Percentiles rank a stretch among this genome's conserved stretches.
Evolutionary conservation across 2,888 invertebrate species (phyloP).

Genomic region (Hofmannophila pseudospretella): DNA sequence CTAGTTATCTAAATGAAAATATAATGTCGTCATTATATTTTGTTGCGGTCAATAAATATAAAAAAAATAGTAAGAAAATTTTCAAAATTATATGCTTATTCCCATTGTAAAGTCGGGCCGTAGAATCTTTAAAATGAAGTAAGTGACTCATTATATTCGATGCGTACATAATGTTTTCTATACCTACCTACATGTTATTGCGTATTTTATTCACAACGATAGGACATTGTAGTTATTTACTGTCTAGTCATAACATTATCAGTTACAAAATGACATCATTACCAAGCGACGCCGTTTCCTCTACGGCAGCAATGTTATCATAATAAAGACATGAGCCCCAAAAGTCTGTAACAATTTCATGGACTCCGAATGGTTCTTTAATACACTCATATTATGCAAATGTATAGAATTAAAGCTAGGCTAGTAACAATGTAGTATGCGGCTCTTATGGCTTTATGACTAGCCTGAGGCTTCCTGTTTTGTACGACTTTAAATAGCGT

Average conservation of each 20-base stretch:
- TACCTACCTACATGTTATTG: neutral
- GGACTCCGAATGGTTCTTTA: too few relatives aligned
- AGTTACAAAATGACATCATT: conserved; percentile 43
- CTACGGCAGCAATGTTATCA: conserved; percentile 29
- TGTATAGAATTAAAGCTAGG: conserved; percentile 12
- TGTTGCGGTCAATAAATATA: too few relatives aligned
- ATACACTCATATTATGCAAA: conserved; percentile 18
- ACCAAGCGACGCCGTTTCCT: conserved; percentile 34
- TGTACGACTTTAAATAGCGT: conserved; percentile 13
- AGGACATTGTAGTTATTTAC: conserved; percentile 30
- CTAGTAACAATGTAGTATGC: conserved; percentile 18
- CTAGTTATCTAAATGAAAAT: too few relatives aligned
- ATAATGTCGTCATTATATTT: too few relatives aligned
- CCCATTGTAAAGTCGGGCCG: too few relatives aligned
- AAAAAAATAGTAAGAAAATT: too few relatives aligned
- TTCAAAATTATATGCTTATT: too few relatives aligned
- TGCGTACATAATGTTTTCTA: neutral
- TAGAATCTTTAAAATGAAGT: too few relatives aligned
- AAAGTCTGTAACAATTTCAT: conserved; percentile 26
- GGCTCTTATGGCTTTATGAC: conserved; percentile 18
- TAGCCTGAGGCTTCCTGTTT: neutral
- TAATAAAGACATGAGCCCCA: conserved; percentile 31
- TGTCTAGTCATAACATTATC: conserved; percentile 38
- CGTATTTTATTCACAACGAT: conserved; percentile 10
- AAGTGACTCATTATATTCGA: neutral